These are phyloP conservation scores for Coptodon bakossiorum DNA, from an alignment of 2,113 vertebrate species.

Conservation along the genomic window DNA sequence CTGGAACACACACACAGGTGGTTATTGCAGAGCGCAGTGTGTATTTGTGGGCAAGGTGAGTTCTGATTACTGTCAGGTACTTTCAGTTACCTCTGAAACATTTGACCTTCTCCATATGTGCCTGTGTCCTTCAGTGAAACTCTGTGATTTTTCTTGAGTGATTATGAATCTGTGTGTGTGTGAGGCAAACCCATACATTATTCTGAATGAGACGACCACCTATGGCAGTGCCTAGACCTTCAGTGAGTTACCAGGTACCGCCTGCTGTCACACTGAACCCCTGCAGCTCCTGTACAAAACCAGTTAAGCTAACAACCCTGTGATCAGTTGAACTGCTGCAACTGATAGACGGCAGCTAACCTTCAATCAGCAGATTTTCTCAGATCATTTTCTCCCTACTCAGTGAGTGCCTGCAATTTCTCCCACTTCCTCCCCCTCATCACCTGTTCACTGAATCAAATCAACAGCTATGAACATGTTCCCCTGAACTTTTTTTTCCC, in stretches of 20 bases:
- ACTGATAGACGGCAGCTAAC: neutral
- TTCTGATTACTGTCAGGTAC: neutral
- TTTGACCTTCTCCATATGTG: neutral
- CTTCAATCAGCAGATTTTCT: slow-evolving; percentile 16
- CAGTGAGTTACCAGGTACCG: neutral
- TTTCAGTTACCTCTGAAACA: neutral
- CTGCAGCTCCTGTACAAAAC: neutral
- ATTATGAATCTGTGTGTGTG: neutral
- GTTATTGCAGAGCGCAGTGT: neutral
- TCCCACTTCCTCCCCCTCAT: neutral
- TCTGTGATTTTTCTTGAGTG: neutral
- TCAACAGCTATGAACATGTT: neutral
- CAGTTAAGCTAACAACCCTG: slow-evolving; percentile 8
- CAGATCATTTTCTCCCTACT: neutral
- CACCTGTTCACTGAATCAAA: neutral
- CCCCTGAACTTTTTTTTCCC: neutral
- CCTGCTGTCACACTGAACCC: neutral
- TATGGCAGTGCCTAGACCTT: neutral
- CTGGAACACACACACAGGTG: slow-evolving; percentile 40
- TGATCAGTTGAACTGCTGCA: neutral
- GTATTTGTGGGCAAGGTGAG: neutral
- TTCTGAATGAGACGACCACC: neutral
- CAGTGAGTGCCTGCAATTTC: neutral
- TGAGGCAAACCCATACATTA: neutral
- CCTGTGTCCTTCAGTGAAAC: neutral